Evolutionary conservation across 2,797 vertebrate species (phyloP).

Genomic region (Gadopsis bispinosus): DNA sequence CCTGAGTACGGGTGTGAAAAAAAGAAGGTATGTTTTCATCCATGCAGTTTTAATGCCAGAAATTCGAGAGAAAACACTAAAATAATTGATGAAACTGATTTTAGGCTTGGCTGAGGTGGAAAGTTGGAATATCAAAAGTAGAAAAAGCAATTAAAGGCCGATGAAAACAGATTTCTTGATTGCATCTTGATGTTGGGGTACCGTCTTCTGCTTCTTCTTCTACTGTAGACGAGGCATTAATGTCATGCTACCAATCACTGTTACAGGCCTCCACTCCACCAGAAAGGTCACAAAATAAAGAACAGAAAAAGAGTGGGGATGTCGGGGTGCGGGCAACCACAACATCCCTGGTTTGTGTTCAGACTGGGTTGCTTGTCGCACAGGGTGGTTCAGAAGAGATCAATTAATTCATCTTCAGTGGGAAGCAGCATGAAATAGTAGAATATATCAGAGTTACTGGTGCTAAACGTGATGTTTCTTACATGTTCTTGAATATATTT

Average conservation of each 20-base stretch:
- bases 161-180: background rate
- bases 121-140: background rate
- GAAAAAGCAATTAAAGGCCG: background rate
- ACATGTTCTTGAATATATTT: background rate
- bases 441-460: background rate
- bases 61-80: background rate
- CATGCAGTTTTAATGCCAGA: background rate
- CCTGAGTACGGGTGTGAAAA: background rate
- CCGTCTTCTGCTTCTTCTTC: conserved; percentile 1
- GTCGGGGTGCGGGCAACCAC: background rate
- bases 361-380: background rate
- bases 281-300: background rate
- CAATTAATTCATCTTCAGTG: background rate
- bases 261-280: background rate
- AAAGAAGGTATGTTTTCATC: conserved; percentile 12
- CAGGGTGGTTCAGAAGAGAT: background rate
- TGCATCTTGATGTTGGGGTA: background rate
- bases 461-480: background rate
- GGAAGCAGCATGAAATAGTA: background rate
- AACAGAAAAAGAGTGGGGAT: background rate
- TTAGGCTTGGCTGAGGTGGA: background rate
- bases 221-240: background rate
- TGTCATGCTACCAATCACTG: background rate
- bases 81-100: background rate
- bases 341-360: conserved; percentile 2